These are phyloP conservation scores for Cygnus atratus DNA, from an alignment of 2,113 vertebrate genomes.

Conservation along the genomic window DNA sequence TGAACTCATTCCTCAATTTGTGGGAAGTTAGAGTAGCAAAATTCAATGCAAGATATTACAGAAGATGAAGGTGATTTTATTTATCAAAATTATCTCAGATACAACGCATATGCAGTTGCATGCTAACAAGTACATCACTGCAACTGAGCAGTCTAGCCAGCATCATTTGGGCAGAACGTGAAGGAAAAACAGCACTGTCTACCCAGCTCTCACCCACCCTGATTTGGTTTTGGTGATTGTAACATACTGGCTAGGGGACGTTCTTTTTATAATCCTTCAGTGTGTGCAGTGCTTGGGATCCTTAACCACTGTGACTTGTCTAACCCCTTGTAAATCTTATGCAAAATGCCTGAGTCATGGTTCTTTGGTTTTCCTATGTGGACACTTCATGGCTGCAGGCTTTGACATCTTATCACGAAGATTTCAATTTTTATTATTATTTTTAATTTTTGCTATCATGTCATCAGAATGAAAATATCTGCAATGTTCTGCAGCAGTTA, in stretches of 20 bases:
- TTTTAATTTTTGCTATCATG: not conserved
- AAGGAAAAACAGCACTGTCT: not conserved
- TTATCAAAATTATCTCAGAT: not conserved
- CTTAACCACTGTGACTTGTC: not conserved
- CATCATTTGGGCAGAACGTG: rapidly evolving
- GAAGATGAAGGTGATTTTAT: not conserved
- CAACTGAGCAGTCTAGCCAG: not conserved
- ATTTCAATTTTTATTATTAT: not conserved
- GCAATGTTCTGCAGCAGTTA: not conserved
- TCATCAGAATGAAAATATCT: not conserved
- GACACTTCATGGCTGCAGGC: not conserved
- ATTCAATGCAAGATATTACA: not conserved
- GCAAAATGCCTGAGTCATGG: rapidly evolving
- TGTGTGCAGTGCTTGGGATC: not conserved
- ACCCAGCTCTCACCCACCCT: rapidly evolving
- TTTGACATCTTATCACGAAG: not conserved
- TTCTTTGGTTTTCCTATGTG: not conserved
- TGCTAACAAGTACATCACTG: not conserved
- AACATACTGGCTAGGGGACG: not conserved
- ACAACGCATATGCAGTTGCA: not conserved
- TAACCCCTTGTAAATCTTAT: not conserved
- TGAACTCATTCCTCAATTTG: not conserved
- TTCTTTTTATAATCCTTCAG: not conserved
- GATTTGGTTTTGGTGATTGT: not conserved
- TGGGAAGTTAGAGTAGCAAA: not conserved